Evolutionary conservation across 2,113 vertebrate species (phyloP).

Genomic region (Rhabdomys dilectus): DNA sequence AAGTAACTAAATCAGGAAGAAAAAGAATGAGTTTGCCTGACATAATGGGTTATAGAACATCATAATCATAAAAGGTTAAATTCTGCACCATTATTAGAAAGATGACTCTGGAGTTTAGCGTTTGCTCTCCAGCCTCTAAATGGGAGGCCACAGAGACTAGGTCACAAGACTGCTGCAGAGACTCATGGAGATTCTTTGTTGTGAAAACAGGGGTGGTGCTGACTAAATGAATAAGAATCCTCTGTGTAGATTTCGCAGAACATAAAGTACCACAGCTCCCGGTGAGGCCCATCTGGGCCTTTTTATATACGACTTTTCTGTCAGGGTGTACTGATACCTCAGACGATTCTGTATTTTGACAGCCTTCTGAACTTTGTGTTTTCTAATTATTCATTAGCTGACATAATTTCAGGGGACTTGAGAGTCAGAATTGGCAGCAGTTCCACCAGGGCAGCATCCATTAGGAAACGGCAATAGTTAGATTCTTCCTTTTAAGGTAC

Average conservation of each 20-base stretch:
- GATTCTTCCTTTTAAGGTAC: constrained; percentile 80
- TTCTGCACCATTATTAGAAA: constrained; percentile 18
- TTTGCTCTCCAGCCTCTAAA: constrained; percentile 5
- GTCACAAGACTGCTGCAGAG: neutral
- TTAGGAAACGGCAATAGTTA: constrained; percentile 74
- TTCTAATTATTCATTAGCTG: constrained; percentile 80
- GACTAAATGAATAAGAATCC: constrained; percentile 9
- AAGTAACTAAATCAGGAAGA: neutral
- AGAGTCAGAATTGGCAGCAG: constrained; percentile 72
- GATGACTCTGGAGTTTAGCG: neutral
- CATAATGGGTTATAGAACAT: neutral
- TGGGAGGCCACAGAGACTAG: neutral
- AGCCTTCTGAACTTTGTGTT: constrained; percentile 79
- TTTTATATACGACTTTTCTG: constrained; percentile 31
- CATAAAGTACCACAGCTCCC: neutral
- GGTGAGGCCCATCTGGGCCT: constrained; percentile 26
- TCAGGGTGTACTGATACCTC: constrained; percentile 18
- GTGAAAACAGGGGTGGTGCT: neutral
- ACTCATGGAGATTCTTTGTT: neutral
- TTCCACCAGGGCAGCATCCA: constrained; percentile 67
- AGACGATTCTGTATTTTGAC: constrained; percentile 72
- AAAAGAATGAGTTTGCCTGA: neutral
- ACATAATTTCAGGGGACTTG: constrained; percentile 78
- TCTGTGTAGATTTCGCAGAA: neutral
- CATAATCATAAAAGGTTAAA: neutral